Base-by-base conservation (phyloP, 2,888 invertebrate genomes). In the Fragum sueziense region DNA sequence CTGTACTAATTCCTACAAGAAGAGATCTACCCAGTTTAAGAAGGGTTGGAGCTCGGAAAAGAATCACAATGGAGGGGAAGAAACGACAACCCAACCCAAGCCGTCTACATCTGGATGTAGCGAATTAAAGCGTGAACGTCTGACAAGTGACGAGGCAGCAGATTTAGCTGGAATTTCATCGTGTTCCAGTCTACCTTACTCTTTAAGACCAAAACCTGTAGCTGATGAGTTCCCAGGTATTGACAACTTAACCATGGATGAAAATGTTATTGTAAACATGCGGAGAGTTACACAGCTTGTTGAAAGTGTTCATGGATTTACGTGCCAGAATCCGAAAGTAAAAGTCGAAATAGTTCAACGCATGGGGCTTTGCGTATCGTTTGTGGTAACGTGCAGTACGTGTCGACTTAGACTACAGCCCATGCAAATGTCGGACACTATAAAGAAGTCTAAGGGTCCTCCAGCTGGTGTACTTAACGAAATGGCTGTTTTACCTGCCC, bases 301-400 rank as follows among this genome's bases (percentile, higher is more conserved):
- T 57, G n/a, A n/a, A 22, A n/a, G 57, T 57, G 9, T 22, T n/a
- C n/a, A 61, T 31, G 61, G 61, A 65, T 14, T 65, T 22, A 65
- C 65, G 25, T 65, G 65, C 65, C n/a, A 65, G 17, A 34, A 34
- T 14, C 34, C 59, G 4, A 59, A 22, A 59, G 59, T 59, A 7
- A 59, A 3, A 7, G 59, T 59, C 9, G 59, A 59, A 11, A 11
- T 54, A 17, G 54, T 54, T 11, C 11, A 54, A 11, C 54, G 17
- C 7, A 54, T 22, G 11, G n/a, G n/a, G n/a, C n/a, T n/a, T n/a
- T n/a, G n/a, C n/a, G n/a, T n/a, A n/a, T n/a, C n/a, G n/a, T n/a
- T n/a, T n/a, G n/a, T n/a, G n/a, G n/a, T n/a, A n/a, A n/a, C n/a
- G n/a, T n/a, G n/a, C 14, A 61, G n/a, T 47, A 20, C 47, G n/a